Conservation (phyloP, 2,797 vertebrate species). For the Myotis myotis region DNA sequence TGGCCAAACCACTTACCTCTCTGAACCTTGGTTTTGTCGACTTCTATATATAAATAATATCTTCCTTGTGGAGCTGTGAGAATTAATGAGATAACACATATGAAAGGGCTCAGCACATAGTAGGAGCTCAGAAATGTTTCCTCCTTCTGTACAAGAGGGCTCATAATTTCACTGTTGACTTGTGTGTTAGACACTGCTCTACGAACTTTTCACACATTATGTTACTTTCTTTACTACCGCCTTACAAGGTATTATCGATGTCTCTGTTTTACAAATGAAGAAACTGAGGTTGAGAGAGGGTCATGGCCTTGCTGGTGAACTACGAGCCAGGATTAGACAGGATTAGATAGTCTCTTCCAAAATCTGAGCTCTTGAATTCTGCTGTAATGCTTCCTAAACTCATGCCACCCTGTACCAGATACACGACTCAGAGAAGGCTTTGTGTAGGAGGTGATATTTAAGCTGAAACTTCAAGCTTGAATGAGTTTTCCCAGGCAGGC, state of each 20-base stretch:
- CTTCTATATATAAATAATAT: neutral
- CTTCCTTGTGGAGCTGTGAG: neutral
- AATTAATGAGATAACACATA: neutral
- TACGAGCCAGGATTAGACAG: neutral
- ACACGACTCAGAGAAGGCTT: neutral
- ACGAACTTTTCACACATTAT: neutral
- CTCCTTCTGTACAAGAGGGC: neutral
- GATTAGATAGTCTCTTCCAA: neutral
- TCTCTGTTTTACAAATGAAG: neutral
- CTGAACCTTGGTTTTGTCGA: conserved; percentile 8
- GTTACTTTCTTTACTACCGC: neutral
- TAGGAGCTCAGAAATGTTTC: conserved; percentile 1
- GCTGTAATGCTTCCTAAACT: neutral
- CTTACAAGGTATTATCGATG: neutral
- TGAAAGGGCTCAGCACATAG: neutral
- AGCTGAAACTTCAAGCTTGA: neutral
- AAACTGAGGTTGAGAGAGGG: neutral
- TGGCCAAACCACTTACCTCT: neutral
- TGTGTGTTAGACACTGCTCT: neutral
- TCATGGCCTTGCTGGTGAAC: neutral
- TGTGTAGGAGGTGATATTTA: neutral
- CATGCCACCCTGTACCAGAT: neutral
- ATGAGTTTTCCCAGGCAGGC: neutral
- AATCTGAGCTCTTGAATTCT: neutral
- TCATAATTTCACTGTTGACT: neutral